Conservation (phyloP, 2,797 vertebrate species). For the Anisognathus igniventris region DNA sequence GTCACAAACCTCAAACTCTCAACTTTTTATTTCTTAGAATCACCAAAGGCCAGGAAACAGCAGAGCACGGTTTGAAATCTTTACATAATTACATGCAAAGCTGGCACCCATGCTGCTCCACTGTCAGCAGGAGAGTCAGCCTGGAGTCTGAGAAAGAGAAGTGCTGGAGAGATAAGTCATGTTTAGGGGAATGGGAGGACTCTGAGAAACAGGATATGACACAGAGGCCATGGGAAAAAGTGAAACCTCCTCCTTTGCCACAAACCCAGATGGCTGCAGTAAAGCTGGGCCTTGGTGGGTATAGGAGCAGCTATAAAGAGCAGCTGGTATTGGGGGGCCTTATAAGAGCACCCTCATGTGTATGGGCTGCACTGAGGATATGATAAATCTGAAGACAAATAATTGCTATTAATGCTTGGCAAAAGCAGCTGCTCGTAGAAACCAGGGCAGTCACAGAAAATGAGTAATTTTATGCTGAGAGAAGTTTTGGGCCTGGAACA, state of each 20-base stretch:
- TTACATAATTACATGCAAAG: background rate
- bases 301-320: background rate
- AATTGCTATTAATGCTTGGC: background rate
- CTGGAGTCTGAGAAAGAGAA: constrained; percentile 25
- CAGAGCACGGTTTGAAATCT: background rate
- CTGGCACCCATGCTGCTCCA: background rate
- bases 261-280: background rate
- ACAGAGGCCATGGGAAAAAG: constrained; percentile 57
- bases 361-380: background rate
- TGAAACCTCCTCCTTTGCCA: background rate
- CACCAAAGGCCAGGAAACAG: background rate
- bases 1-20: background rate
- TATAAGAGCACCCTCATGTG: fast-evolving
- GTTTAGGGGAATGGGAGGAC: constrained; percentile 26
- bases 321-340: background rate
- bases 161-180: constrained; percentile 46
- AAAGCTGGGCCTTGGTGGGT: background rate
- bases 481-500: constrained; percentile 17
- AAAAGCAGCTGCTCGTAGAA: background rate
- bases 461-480: constrained; percentile 22
- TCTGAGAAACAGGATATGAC: constrained; percentile 57
- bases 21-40: background rate
- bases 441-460: background rate
- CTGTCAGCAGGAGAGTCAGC: background rate
- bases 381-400: background rate